Conservation (phyloP, 1,140 invertebrate genomes). For the Pseudomyrmex pallidus region DNA sequence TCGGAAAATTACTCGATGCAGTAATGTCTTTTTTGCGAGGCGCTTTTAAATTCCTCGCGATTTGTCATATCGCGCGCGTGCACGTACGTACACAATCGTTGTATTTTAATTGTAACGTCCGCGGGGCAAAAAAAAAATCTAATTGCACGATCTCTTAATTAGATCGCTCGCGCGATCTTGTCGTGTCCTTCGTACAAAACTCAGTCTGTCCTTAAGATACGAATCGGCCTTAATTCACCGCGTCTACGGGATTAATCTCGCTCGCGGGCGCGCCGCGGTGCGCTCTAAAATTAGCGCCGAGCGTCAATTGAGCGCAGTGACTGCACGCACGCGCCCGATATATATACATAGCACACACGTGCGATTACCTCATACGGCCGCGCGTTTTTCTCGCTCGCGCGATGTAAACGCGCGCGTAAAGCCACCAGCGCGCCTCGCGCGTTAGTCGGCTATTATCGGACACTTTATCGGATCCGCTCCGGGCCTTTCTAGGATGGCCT, state of each 20-base stretch:
- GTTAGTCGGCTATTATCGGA: not conserved
- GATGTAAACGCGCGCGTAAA: slow-evolving; percentile 39
- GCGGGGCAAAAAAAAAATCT: slow-evolving; percentile 29
- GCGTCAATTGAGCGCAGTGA: slow-evolving; percentile 48
- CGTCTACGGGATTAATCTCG: slow-evolving; percentile 65
- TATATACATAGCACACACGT: slow-evolving; percentile 35
- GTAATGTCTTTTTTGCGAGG: too few relatives aligned
- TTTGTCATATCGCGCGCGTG: slow-evolving; percentile 40
- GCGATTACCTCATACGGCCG: slow-evolving; percentile 41
- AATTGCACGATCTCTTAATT: slow-evolving; percentile 68
- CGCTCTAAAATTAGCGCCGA: slow-evolving; percentile 68
- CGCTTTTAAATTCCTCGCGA: slow-evolving; percentile 42
- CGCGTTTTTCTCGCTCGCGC: not conserved
- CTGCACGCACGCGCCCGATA: slow-evolving; percentile 41
- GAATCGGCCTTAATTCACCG: slow-evolving; percentile 71
- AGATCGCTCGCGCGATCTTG: slow-evolving; percentile 61
- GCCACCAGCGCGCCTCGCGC: slow-evolving; percentile 2
- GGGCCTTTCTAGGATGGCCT: slow-evolving; percentile 24
- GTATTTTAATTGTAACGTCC: slow-evolving; percentile 24
- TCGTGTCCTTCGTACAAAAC: slow-evolving; percentile 66
- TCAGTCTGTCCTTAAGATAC: slow-evolving; percentile 69
- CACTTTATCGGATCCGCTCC: slow-evolving; percentile 34
- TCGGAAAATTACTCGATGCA: not conserved
- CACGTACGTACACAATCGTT: slow-evolving; percentile 5
- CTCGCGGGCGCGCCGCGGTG: slow-evolving; percentile 43